phyloP scores from a whole-genome alignment of 2,797 vertebrate species.

The Perodicticus potto region DNA sequence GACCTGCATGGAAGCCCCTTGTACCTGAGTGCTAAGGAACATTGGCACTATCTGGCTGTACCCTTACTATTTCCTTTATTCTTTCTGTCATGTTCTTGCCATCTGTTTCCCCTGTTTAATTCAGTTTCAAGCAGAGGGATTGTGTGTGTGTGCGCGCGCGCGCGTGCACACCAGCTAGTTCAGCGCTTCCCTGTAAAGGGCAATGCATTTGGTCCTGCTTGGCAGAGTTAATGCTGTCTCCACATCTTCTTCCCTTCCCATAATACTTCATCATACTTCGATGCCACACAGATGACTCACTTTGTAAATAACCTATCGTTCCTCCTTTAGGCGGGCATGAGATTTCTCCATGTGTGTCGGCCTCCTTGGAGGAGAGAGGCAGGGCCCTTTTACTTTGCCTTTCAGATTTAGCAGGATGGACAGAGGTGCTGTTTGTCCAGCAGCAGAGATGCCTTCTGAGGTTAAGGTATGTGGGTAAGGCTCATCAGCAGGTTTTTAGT shows the following conservation, averaged over 20 bases:
- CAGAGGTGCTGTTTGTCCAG: background rate
- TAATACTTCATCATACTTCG: background rate
- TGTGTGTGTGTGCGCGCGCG: no score
- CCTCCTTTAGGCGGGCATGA: background rate
- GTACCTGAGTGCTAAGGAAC: background rate
- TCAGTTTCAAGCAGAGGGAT: background rate
- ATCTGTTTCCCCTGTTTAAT: background rate
- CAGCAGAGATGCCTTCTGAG: background rate
- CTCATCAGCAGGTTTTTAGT: background rate
- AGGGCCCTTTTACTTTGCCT: background rate
- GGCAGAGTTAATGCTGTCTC: background rate
- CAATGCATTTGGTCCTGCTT: background rate
- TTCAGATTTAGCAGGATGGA: background rate
- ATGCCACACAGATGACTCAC: background rate
- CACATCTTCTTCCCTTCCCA: background rate
- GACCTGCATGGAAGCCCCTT: rapidly evolving
- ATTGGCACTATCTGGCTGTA: background rate
- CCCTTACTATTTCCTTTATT: background rate
- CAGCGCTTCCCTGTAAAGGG: background rate
- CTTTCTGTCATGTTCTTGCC: background rate
- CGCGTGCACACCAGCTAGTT: background rate
- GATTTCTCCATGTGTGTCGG: background rate
- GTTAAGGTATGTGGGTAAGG: background rate
- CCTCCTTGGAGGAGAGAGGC: background rate
- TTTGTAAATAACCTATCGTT: background rate